Conservation (phyloP, 2,888 invertebrate species). For the Nomada ferruginata region DNA sequence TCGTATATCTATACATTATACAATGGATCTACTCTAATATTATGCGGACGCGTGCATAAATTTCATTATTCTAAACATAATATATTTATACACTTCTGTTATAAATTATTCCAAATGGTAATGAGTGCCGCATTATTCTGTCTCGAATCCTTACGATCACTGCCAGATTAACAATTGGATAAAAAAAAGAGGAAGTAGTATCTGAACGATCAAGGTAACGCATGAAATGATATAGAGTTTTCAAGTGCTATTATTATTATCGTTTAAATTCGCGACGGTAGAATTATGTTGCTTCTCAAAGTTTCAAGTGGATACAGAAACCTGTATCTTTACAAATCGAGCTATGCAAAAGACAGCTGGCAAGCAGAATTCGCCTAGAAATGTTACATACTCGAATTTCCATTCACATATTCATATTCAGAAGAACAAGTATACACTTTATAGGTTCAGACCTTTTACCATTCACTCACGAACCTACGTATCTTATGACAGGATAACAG, state of each 20-base stretch:
- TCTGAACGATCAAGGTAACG: not conserved
- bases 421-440: slow-evolving; percentile 21
- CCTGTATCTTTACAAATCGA: too few relatives aligned
- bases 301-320: too few relatives aligned
- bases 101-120: slow-evolving; percentile 55
- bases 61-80: slow-evolving; percentile 39
- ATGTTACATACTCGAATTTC: not conserved
- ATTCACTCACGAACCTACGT: slow-evolving; percentile 28
- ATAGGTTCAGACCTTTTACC: not conserved
- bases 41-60: slow-evolving; percentile 33
- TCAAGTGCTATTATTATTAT: too few relatives aligned
- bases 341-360: too few relatives aligned
- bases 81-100: slow-evolving; percentile 8
- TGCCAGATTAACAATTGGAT: not conserved
- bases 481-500: not conserved
- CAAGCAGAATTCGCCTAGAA: not conserved
- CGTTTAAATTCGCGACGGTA: too few relatives aligned
- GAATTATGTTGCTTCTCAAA: too few relatives aligned
- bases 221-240: not conserved
- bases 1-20: slow-evolving; percentile 12
- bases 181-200: not conserved
- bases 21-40: slow-evolving; percentile 35
- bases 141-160: slow-evolving; percentile 27
- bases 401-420: not conserved
- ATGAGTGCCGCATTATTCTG: slow-evolving; percentile 23